Conservation (phyloP, 2,888 invertebrate species). For the Ischnus inquisitorius region DNA sequence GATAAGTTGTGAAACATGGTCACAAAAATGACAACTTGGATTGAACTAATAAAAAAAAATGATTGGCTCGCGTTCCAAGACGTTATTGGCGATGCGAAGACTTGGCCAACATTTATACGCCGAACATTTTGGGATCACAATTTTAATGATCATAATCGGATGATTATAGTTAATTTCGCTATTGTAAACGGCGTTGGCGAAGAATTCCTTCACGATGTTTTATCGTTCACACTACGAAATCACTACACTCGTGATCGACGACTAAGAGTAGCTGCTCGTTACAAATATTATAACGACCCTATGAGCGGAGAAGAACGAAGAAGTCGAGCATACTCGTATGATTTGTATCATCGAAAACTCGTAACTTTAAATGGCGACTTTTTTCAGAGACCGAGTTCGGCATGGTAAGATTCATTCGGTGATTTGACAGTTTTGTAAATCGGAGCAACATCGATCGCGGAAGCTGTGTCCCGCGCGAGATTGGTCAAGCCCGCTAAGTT, state of each 20-base stretch:
- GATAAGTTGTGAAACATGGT: conserved; percentile 1
- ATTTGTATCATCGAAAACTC: conserved; percentile 34
- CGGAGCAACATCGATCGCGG: not conserved
- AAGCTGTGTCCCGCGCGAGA: not conserved
- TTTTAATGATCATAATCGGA: conserved; percentile 32
- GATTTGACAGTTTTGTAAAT: not conserved
- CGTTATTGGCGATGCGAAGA: conserved; percentile 26
- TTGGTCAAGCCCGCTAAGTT: too few species aligned
- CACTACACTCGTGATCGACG: conserved; percentile 10
- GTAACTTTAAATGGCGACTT: conserved; percentile 13
- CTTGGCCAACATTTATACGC: conserved; percentile 22
- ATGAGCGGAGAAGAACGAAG: not conserved
- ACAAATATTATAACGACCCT: conserved; percentile 11
- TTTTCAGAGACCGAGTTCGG: not conserved
- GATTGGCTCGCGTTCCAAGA: conserved; percentile 36
- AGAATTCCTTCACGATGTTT: too few species aligned
- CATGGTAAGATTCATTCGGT: not conserved
- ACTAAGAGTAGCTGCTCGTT: not conserved
- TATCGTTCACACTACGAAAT: too few species aligned
- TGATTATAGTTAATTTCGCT: conserved; percentile 24
- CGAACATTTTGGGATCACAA: conserved; percentile 4
- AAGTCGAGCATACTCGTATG: conserved; percentile 29
- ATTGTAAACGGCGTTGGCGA: too few species aligned
- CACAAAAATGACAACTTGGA: conserved; percentile 12
- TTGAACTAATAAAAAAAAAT: conserved; percentile 21